Base-by-base conservation (phyloP, 1,140 invertebrate species). In the Sarcophaga peregrina region DNA sequence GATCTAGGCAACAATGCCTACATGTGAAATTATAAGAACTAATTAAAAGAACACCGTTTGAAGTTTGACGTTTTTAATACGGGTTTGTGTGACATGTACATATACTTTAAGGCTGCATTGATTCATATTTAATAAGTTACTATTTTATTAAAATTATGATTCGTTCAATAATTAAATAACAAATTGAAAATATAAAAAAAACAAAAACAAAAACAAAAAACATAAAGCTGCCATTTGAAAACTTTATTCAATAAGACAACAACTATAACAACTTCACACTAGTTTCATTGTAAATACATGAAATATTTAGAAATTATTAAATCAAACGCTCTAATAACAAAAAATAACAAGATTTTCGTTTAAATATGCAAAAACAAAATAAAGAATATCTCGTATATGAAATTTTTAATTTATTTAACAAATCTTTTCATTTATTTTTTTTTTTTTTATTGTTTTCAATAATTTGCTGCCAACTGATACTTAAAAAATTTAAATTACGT, bases 151-250 rank as follows among this genome's bases (percentile, higher is more conserved):
- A 37, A 37, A 37, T 37, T 37, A 37, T 37, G 25, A 37, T 37
- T 37, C 25, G 25, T 37, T 37, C 25, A 37, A 37, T 37, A 37
- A 37, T 37, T 37, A 37, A 37, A 37, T 37, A 37, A 37, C 1
- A 37, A 37, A 37, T 37, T 37, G 25, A 37, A 37, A 37, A 37
- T 0, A 58, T 8, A 68, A 68, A 20, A 68, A 37, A 37, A n/a
- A 58, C 2, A 68, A 68, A 20, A 68, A 68, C 62, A 68, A 78
- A 52, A 82, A 52, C 73, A 84, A 48, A 68, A 81, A 81, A 82
- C 17, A 82, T 78, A 68, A 83, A 81, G 45, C 50, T 37, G 13
- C 50, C 75, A 72, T 80, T 46, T 62, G 83, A 80, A 47, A 81
- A 50, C 58, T 37, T 62, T 80, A 78, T 50, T 50, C 47, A 78